Percentiles rank a stretch among this genome's conserved stretches.
These are phyloP conservation scores for Chloebia gouldiae DNA, from an alignment of 2,113 vertebrate genomes.

Conservation along the genomic window DNA sequence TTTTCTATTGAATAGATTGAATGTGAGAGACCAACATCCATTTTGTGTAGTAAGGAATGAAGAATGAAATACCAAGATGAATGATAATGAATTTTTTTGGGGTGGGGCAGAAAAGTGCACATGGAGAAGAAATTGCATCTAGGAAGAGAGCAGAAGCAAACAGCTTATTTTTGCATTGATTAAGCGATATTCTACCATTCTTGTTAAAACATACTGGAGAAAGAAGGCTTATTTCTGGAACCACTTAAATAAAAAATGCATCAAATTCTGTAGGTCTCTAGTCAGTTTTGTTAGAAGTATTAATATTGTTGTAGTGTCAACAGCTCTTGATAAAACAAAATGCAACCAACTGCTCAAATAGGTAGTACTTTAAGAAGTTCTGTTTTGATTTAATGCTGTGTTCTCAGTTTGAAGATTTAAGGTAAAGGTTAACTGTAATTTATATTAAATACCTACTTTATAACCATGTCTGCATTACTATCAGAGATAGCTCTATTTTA, in stretches of 20 bases:
- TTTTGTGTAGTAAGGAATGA: not conserved
- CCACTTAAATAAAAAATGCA: not conserved
- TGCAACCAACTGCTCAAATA: not conserved
- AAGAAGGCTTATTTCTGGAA: not conserved
- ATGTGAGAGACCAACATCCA: not conserved
- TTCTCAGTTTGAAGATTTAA: conserved; percentile 15
- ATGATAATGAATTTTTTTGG: not conserved
- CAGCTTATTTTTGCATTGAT: not conserved
- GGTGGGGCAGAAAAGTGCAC: fast-evolving
- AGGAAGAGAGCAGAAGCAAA: not conserved
- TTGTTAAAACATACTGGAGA: conserved; percentile 12
- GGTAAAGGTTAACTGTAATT: not conserved
- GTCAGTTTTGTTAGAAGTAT: not conserved
- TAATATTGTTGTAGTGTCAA: not conserved
- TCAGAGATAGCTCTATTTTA: conserved; percentile 15
- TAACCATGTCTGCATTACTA: not conserved
- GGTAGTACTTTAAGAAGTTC: not conserved
- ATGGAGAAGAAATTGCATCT: not conserved
- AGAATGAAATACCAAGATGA: not conserved
- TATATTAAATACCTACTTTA: not conserved
- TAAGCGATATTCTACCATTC: not conserved
- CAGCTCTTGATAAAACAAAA: not conserved
- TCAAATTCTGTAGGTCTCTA: not conserved
- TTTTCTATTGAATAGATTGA: not conserved
- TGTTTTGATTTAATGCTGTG: not conserved